Percentiles rank a stretch among this genome's conserved stretches.
Evolutionary conservation across 2,113 vertebrate genomes (phyloP).

Genomic region (Cynocephalus volans): DNA sequence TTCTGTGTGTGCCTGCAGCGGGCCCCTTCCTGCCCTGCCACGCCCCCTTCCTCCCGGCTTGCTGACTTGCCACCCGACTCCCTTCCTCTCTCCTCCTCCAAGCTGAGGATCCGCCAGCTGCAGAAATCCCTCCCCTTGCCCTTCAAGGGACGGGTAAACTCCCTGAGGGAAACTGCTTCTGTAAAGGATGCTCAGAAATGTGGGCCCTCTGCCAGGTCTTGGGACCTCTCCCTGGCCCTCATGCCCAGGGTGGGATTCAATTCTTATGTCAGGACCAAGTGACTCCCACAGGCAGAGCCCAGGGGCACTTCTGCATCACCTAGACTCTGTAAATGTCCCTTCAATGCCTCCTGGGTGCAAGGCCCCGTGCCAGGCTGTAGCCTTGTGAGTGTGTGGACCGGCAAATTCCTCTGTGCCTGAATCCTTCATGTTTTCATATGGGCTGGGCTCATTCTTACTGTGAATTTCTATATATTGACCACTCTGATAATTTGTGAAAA

Average conservation of each 20-base stretch:
- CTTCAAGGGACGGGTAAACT: conserved; percentile 43
- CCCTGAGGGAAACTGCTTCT: conserved; percentile 49
- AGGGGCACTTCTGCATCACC: neutral
- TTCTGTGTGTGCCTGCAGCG: neutral
- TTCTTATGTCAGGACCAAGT: neutral
- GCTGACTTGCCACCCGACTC: neutral
- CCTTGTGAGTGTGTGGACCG: neutral
- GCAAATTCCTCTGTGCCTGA: neutral
- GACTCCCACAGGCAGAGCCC: neutral
- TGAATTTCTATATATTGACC: neutral
- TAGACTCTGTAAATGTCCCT: neutral
- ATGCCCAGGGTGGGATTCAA: neutral
- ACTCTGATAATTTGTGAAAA: neutral
- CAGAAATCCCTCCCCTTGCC: conserved; percentile 67
- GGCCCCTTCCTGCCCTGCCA: conserved; percentile 45
- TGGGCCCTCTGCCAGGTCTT: neutral
- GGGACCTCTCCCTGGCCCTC: neutral
- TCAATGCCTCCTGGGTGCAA: neutral
- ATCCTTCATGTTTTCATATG: neutral
- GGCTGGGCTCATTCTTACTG: neutral
- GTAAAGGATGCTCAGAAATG: conserved; percentile 26
- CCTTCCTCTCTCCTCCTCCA: conserved; percentile 1
- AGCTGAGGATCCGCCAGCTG: conserved; percentile 35
- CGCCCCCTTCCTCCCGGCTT: conserved; percentile 1
- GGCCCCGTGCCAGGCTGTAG: neutral